Conservation (phyloP, 2,888 invertebrate species). For the Eupeodes latifasciatus region DNA sequence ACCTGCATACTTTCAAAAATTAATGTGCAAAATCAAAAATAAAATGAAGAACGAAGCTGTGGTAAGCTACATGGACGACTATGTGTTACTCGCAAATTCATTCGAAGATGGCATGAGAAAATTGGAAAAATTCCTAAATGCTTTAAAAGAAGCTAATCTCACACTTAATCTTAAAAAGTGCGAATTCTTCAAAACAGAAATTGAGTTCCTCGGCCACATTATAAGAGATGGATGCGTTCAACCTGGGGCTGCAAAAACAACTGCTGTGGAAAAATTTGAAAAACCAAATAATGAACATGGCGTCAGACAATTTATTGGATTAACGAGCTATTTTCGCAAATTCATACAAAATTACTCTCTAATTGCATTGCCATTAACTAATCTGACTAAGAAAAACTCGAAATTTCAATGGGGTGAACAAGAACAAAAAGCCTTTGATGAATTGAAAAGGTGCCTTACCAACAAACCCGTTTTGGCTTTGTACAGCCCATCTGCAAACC, state of each 20-base stretch:
- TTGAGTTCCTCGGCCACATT: too few relatives aligned
- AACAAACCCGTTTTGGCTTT: neutral
- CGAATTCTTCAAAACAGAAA: neutral
- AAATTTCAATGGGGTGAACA: neutral
- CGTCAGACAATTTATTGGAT: neutral
- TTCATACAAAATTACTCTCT: conserved; percentile 73
- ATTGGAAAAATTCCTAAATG: neutral
- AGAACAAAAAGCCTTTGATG: conserved; percentile 8
- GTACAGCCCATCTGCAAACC: neutral
- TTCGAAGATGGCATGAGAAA: neutral
- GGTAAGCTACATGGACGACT: conserved; percentile 19
- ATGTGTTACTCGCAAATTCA: neutral
- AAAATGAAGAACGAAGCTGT: neutral
- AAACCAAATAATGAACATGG: too few relatives aligned
- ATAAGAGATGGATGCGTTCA: too few relatives aligned
- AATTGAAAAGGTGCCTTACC: neutral
- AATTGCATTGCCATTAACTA: neutral
- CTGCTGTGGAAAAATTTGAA: too few relatives aligned
- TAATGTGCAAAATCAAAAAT: neutral
- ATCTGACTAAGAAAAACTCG: neutral
- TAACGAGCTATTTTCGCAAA: conserved; percentile 79
- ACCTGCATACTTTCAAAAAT: neutral
- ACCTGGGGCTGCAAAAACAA: too few relatives aligned
- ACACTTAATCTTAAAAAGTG: conserved; percentile 7
- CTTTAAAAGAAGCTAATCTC: conserved; percentile 12